Percentiles rank a stretch among this genome's conserved stretches.
These are phyloP conservation scores for Sorex araneus DNA, from an alignment of 2,113 vertebrate genomes.

Conservation along the genomic window DNA sequence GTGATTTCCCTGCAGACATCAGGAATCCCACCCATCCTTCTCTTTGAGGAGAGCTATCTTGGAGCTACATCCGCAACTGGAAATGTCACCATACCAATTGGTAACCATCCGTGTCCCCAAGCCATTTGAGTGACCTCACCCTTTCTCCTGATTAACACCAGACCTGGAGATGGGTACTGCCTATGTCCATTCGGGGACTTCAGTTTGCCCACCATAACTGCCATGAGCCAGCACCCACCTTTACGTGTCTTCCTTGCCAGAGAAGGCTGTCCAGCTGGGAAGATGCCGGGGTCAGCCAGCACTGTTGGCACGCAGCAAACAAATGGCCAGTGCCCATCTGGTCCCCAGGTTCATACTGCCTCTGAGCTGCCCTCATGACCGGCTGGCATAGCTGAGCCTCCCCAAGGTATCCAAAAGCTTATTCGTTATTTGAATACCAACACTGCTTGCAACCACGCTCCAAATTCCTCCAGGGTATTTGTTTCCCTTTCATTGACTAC, in stretches of 20 bases:
- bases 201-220: not conserved
- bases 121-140: not conserved
- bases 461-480: not conserved
- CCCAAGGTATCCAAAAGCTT: not conserved
- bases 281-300: not conserved
- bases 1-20: conserved; percentile 12
- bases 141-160: not conserved
- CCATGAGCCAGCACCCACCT: not conserved
- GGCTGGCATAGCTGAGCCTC: not conserved
- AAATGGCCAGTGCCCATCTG: not conserved
- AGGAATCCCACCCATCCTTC: not conserved
- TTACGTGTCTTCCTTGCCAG: not conserved
- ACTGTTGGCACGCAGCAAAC: not conserved
- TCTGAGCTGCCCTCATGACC: not conserved
- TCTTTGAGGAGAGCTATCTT: conserved; percentile 1
- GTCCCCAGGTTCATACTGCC: not conserved
- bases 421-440: not conserved
- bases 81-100: not conserved
- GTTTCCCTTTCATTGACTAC: not conserved
- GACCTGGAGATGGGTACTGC: not conserved
- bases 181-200: not conserved
- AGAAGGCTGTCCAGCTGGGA: not conserved
- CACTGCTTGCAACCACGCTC: not conserved
- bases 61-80: not conserved
- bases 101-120: not conserved